phyloP scores from a whole-genome alignment of 2,113 vertebrate species.

The Rhinichthys klamathensis region DNA sequence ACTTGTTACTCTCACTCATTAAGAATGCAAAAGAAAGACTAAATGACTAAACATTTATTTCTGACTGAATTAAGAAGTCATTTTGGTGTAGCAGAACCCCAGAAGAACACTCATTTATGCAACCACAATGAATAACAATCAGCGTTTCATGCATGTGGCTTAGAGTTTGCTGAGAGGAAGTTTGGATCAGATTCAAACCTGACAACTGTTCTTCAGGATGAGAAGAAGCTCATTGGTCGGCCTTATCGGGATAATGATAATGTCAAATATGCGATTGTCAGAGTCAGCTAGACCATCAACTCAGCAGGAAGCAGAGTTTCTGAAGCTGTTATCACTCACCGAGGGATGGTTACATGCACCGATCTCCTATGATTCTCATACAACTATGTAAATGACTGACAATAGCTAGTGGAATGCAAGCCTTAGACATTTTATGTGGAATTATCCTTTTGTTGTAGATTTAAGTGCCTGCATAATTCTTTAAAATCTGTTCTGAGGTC shows the following conservation, averaged over 20 bases:
- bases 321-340: neutral
- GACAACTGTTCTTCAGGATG: neutral
- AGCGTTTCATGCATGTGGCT: neutral
- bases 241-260: neutral
- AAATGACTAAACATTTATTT: neutral
- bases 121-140: neutral
- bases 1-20: neutral
- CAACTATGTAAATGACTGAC: neutral
- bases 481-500: neutral
- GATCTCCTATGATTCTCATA: neutral
- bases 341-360: neutral
- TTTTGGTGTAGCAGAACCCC: neutral
- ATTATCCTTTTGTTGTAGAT: slow-evolving; percentile 42
- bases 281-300: neutral
- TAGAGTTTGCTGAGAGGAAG: neutral
- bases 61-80: neutral
- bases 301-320: slow-evolving; percentile 16
- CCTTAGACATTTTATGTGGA: slow-evolving; percentile 55
- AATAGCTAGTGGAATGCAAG: neutral
- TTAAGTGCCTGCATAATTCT: slow-evolving; percentile 67
- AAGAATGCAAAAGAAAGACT: neutral
- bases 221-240: neutral
- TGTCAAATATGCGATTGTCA: neutral
- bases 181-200: neutral
- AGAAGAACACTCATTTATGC: neutral